phyloP scores from a whole-genome alignment of 2,888 invertebrate species.

The Branchipolynoe longqiensis region DNA sequence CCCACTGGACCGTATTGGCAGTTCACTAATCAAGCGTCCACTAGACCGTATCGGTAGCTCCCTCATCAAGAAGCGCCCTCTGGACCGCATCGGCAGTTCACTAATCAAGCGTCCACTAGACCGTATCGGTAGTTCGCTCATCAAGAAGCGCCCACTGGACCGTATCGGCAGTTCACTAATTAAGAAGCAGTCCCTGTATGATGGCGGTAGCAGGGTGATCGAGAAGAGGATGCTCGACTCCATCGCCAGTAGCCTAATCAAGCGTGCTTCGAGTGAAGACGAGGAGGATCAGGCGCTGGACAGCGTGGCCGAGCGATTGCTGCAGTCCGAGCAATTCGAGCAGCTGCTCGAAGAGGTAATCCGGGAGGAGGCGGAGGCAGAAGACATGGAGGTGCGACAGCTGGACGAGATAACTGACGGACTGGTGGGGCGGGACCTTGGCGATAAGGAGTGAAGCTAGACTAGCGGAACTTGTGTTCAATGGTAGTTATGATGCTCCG shows the following conservation, averaged over 20 bases:
- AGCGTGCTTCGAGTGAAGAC: background rate
- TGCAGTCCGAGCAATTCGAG: constrained; percentile 28
- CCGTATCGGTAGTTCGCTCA: constrained; percentile 45
- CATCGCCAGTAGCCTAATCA: constrained; percentile 32
- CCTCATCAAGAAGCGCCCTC: constrained; percentile 24
- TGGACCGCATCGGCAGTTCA: constrained; percentile 49
- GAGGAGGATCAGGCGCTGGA: background rate
- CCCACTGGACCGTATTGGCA: constrained; percentile 43
- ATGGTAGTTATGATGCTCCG: background rate
- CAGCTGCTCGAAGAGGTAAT: background rate
- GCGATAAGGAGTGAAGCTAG: constrained; percentile 12
- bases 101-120: constrained; percentile 34
- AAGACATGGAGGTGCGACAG: constrained; percentile 9
- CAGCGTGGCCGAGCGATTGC: constrained; percentile 14
- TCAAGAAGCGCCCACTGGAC: constrained; percentile 44
- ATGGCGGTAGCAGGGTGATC: constrained; percentile 20
- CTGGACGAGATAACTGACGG: constrained; percentile 45
- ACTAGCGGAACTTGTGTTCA: background rate
- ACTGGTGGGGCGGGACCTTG: background rate
- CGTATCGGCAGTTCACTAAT: constrained; percentile 43
- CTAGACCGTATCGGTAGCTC: constrained; percentile 48
- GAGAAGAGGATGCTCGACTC: constrained; percentile 48
- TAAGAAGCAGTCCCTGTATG: constrained; percentile 20
- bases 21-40: constrained; percentile 20
- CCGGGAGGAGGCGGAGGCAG: background rate